phyloP scores from a whole-genome alignment of 2,113 vertebrate species.

The Eclectus roratus region DNA sequence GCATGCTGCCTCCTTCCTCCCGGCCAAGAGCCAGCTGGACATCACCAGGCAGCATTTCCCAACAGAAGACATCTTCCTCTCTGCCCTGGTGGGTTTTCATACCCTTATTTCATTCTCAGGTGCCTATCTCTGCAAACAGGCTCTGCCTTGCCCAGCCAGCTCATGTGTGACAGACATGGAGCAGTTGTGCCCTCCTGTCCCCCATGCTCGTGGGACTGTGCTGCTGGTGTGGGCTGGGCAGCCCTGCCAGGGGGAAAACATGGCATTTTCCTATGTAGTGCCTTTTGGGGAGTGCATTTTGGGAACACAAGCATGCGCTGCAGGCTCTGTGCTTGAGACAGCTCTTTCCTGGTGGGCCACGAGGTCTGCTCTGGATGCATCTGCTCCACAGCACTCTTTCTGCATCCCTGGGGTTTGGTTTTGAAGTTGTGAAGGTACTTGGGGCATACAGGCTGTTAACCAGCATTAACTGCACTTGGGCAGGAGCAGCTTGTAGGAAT shows the following conservation, averaged over 20 bases:
- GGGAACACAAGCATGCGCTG: fast-evolving
- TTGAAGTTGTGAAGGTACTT: background rate
- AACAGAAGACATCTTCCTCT: background rate
- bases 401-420: background rate
- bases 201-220: fast-evolving
- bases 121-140: background rate
- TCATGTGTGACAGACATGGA: background rate
- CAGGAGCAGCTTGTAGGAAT: background rate
- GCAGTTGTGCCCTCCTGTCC: background rate
- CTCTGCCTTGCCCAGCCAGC: background rate
- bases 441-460: background rate
- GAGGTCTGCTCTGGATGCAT: background rate
- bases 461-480: background rate
- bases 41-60: background rate
- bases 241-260: background rate
- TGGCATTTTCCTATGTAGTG: background rate
- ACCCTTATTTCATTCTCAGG: background rate
- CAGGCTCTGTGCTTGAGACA: background rate
- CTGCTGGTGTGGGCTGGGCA: background rate
- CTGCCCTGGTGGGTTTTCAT: background rate
- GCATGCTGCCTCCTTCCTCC: background rate
- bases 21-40: background rate
- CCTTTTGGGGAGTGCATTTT: background rate
- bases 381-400: background rate
- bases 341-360: background rate